A percentile compares a stretch with the other conserved stretches of the same genome.
Conservation (phyloP, 2,113 vertebrate genomes). For the Montifringilla adamsi region DNA sequence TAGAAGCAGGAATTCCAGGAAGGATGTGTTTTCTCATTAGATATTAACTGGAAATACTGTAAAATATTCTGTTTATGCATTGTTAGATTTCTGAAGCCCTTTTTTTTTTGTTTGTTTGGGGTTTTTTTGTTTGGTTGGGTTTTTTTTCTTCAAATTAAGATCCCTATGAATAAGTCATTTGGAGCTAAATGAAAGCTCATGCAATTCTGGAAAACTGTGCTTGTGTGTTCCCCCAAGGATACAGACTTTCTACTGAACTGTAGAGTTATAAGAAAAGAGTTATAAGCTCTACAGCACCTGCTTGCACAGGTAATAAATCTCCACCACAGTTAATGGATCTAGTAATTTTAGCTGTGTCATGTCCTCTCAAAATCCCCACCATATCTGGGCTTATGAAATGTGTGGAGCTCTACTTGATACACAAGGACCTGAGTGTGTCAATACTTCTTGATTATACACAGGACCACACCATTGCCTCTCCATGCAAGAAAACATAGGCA, state of each 20-base stretch:
- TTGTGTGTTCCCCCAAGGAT: not conserved
- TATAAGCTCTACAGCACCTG: not conserved
- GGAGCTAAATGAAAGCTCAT: not conserved
- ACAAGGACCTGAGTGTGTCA: not conserved
- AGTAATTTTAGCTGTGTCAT: not conserved
- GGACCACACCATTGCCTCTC: not conserved
- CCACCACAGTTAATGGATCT: not conserved
- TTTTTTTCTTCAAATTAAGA: not conserved
- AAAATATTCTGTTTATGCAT: slow-evolving; percentile 33
- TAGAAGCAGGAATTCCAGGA: slow-evolving; percentile 26
- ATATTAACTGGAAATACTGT: slow-evolving; percentile 31
- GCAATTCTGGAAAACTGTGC: not conserved
- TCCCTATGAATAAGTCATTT: slow-evolving; percentile 11
- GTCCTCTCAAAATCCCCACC: not conserved
- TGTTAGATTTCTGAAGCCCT: not conserved
- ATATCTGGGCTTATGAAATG: not conserved
- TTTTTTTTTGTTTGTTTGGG: not conserved
- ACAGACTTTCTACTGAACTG: not conserved
- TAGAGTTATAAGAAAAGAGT: not conserved
- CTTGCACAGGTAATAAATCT: not conserved
- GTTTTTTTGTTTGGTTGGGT: too few species aligned
- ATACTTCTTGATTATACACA: not conserved
- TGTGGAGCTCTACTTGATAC: not conserved
- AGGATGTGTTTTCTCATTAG: slow-evolving; percentile 23
- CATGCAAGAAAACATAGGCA: not conserved